Percentiles rank a stretch among this genome's conserved stretches.
phyloP scores from a whole-genome alignment of 2,888 invertebrate species.

The Cistogaster globosa region DNA sequence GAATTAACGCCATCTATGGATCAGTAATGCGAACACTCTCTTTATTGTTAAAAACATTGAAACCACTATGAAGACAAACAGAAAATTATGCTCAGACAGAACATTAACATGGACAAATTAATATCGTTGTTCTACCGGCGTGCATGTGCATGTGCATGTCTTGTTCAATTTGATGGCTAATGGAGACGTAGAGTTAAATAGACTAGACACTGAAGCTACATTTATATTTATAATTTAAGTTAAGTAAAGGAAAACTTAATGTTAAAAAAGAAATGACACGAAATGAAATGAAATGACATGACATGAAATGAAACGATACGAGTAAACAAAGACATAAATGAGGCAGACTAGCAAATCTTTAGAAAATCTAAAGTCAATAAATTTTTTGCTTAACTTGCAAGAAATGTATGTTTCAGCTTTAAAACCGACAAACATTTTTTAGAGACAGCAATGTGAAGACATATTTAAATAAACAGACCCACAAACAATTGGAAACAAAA shows the following conservation, averaged over 20 bases:
- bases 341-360: not conserved
- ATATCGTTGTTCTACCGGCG: no score
- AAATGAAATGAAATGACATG: not conserved
- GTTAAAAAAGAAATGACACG: not conserved
- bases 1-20: no score
- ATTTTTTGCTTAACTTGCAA: not conserved
- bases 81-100: no score
- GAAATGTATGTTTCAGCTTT: constrained; percentile 5
- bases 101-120: no score
- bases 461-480: not conserved
- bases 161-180: no score
- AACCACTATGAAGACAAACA: no score
- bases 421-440: constrained; percentile 1
- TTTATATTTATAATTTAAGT: not conserved
- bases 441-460: constrained; percentile 30
- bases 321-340: not conserved
- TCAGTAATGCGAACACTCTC: no score
- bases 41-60: no score
- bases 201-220: not conserved
- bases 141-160: no score
- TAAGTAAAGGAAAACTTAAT: not conserved
- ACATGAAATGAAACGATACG: no score
- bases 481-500: constrained; percentile 22
- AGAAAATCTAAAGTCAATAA: not conserved
- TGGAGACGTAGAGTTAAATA: no score